Percentiles rank a stretch among this genome's conserved stretches.
phyloP scores from a whole-genome alignment of 2,113 vertebrate genomes.

The Aldabrachelys gigantea region DNA sequence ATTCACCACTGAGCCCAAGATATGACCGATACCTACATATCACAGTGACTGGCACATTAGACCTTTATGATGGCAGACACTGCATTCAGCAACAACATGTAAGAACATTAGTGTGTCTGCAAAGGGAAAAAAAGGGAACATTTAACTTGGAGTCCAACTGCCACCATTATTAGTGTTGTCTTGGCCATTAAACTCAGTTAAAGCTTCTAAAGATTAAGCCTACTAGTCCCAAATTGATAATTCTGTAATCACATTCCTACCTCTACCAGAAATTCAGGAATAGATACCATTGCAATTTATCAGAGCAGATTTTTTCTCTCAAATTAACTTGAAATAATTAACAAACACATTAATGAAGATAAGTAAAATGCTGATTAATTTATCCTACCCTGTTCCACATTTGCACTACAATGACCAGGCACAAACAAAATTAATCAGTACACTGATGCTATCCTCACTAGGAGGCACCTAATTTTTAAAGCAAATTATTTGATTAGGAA shows the following conservation, averaged over 20 bases:
- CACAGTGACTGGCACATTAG: not conserved
- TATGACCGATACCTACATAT: not conserved
- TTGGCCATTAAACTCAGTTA: not conserved
- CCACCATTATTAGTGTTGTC: not conserved
- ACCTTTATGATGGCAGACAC: not conserved
- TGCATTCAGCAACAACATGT: not conserved
- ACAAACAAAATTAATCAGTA: not conserved
- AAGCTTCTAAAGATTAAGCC: not conserved
- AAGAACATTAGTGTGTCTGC: not conserved
- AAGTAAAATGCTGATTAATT: not conserved
- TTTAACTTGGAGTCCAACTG: not conserved
- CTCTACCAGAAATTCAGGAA: not conserved
- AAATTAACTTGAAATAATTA: not conserved
- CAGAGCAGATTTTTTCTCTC: not conserved
- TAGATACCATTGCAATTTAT: not conserved
- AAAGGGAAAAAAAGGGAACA: not conserved
- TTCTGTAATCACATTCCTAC: not conserved
- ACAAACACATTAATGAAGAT: not conserved
- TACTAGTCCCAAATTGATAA: not conserved
- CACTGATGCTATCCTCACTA: not conserved
- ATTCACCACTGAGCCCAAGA: not conserved
- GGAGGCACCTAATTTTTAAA: not conserved
- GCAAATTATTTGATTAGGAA: not conserved
- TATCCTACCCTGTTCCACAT: not conserved
- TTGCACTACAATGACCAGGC: accelerated